These are phyloP conservation scores for Thecophora atra DNA, from an alignment of 2,888 invertebrate genomes.

Conservation along the genomic window DNA sequence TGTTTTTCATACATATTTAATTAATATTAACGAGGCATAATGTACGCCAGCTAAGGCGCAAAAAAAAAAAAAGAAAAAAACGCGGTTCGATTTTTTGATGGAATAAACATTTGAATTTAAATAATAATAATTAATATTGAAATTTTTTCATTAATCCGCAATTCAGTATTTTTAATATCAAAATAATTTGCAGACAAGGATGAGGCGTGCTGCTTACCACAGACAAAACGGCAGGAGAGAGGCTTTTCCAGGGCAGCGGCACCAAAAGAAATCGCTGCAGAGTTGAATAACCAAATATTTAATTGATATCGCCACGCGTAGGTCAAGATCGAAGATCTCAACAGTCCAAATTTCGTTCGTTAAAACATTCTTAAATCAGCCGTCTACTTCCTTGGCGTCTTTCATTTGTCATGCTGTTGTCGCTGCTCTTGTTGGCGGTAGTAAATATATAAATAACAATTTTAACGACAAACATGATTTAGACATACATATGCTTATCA, in stretches of 20 bases:
- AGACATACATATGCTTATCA: too few relatives aligned
- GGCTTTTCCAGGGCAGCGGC: neutral
- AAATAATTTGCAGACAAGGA: slow-evolving; percentile 30
- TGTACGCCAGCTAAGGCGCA: slow-evolving; percentile 23
- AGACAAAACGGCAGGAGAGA: neutral
- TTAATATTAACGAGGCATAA: neutral
- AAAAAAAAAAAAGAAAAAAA: slow-evolving; percentile 20
- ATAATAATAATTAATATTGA: neutral
- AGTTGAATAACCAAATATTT: slow-evolving; percentile 58
- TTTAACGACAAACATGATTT: too few relatives aligned
- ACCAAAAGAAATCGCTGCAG: slow-evolving; percentile 21
- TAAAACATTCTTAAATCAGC: slow-evolving; percentile 14
- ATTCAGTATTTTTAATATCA: slow-evolving; percentile 20
- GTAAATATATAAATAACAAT: too few relatives aligned
- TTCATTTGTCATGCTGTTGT: slow-evolving; percentile 1
- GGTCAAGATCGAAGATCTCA: slow-evolving; percentile 54
- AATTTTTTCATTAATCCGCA: neutral
- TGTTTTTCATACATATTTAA: neutral
- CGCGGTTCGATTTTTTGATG: neutral
- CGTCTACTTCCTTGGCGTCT: slow-evolving; percentile 21
- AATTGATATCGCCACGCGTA: slow-evolving; percentile 50
- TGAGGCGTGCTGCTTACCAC: neutral
- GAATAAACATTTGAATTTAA: neutral
- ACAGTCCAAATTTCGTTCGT: neutral
- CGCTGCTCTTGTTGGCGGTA: neutral